Percentiles rank a stretch among this genome's conserved stretches.
These are phyloP conservation scores for Oncorhynchus gorbuscha DNA, from an alignment of 2,113 vertebrate species.

Conservation along the genomic window DNA sequence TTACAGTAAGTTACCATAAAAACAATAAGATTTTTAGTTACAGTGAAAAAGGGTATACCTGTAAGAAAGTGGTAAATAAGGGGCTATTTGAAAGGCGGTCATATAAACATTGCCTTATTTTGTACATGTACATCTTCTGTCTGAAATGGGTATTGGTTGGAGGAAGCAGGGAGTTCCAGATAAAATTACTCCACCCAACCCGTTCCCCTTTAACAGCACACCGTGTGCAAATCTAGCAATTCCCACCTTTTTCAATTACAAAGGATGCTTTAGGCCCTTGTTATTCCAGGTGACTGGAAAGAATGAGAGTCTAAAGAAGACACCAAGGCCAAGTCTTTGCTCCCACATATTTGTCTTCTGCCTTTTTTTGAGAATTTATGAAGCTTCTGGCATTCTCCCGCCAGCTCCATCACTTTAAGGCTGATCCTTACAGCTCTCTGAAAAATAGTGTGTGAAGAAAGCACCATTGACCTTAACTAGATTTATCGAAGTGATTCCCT, in stretches of 20 bases:
- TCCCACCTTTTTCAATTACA: neutral
- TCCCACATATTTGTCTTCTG: too few species aligned
- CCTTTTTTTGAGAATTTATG: neutral
- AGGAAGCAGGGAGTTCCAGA: neutral
- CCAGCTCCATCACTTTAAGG: neutral
- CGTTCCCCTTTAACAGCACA: neutral
- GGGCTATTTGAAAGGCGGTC: too few species aligned
- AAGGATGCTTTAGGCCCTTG: neutral
- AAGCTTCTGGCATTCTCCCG: neutral
- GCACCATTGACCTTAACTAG: neutral
- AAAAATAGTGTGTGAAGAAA: neutral
- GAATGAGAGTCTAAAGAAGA: neutral
- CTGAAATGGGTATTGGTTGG: too few species aligned
- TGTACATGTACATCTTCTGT: too few species aligned
- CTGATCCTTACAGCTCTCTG: neutral
- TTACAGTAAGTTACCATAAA: too few species aligned
- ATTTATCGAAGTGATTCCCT: neutral
- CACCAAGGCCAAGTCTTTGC: too few species aligned
- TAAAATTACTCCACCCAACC: neutral
- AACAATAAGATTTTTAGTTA: too few species aligned
- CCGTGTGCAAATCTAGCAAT: neutral
- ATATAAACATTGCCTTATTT: too few species aligned
- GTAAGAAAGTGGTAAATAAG: too few species aligned
- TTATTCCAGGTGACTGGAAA: neutral
- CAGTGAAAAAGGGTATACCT: too few species aligned